Percentiles rank a stretch among this genome's conserved stretches.
These are phyloP conservation scores for Thereva nobilitata DNA, from an alignment of 2,888 invertebrate species.

Conservation along the genomic window DNA sequence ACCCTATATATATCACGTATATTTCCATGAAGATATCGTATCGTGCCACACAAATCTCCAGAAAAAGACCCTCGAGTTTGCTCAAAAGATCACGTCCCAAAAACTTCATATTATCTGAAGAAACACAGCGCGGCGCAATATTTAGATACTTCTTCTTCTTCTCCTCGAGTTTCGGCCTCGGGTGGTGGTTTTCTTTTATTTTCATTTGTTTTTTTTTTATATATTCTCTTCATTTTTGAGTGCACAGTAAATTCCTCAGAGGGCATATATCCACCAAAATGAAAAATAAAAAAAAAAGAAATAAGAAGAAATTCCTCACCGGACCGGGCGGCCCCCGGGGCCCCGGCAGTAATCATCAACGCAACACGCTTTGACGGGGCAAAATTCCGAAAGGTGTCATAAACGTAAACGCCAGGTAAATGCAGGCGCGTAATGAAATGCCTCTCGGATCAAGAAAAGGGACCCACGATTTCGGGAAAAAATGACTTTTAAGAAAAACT, in stretches of 20 bases:
- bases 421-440: not conserved
- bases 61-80: not conserved
- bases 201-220: constrained; percentile 10
- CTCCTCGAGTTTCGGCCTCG: not conserved
- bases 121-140: not conserved
- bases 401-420: constrained; percentile 25
- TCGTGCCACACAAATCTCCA: too few species aligned
- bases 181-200: constrained; percentile 3
- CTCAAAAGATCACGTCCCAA: not conserved
- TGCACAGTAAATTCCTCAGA: constrained; percentile 21
- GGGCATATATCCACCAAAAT: not conserved
- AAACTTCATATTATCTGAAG: constrained; percentile 9
- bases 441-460: not conserved
- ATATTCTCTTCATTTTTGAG: constrained; percentile 11
- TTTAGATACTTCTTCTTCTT: too few species aligned
- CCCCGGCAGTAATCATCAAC: constrained; percentile 15
- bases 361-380: constrained; percentile 1
- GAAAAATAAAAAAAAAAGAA: constrained; percentile 3
- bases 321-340: not conserved
- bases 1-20: too few species aligned
- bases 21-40: too few species aligned
- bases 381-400: constrained; percentile 29
- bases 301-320: constrained; percentile 12
- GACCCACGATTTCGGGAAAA: not conserved
- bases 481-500: constrained; percentile 10